Percentiles rank a stretch among this genome's conserved stretches.
Conservation (phyloP, 1,140 invertebrate species). For the Sipha flava region DNA sequence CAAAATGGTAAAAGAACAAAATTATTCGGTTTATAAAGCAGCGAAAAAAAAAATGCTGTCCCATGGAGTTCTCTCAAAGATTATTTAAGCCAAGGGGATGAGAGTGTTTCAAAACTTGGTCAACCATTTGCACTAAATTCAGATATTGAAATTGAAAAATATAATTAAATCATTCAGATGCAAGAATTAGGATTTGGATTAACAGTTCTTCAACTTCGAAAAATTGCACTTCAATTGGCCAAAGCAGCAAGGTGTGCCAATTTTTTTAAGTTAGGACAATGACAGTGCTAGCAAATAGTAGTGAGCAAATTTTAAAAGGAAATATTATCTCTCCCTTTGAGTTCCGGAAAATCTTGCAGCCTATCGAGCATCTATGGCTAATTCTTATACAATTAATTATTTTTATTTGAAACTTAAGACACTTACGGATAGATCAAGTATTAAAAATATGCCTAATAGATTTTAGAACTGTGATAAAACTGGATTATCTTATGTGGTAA, state of each 20-base stretch:
- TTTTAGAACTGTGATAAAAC: constrained; percentile 10
- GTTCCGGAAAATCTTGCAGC: not conserved
- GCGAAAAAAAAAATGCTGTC: not conserved
- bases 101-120: not conserved
- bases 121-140: not conserved
- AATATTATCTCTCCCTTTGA: not conserved
- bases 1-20: not conserved
- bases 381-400: not conserved
- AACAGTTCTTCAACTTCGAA: not conserved
- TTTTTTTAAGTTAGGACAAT: not conserved
- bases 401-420: not conserved
- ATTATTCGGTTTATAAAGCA: not conserved
- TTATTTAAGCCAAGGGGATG: too few species aligned
- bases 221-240: not conserved
- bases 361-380: not conserved
- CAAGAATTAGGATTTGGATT: not conserved
- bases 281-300: not conserved
- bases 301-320: not conserved
- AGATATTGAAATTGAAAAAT: not conserved
- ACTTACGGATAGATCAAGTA: not conserved
- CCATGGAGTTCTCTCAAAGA: not conserved
- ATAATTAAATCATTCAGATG: not conserved
- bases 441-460: not conserved
- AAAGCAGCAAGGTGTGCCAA: not conserved
- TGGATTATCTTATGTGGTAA: not conserved